These are phyloP conservation scores for Sinocyclocheilus rhinocerous DNA, from an alignment of 2,113 vertebrate genomes.

Conservation along the genomic window DNA sequence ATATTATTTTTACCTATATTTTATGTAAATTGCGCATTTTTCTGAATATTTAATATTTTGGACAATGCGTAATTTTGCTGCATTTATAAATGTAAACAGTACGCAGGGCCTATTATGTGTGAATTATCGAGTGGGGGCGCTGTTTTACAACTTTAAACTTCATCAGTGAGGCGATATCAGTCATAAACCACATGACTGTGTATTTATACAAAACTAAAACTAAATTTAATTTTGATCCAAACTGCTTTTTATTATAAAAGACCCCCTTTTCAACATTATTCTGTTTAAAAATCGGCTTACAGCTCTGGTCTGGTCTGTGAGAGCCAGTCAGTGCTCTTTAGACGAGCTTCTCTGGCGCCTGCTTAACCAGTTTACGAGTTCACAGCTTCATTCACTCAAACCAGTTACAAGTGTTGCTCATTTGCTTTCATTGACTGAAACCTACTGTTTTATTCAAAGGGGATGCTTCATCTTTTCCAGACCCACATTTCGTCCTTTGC, in stretches of 20 bases:
- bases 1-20: too few species aligned
- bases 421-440: slow-evolving; percentile 1
- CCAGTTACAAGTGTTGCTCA: slow-evolving; percentile 13
- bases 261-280: background rate
- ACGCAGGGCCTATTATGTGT: too few species aligned
- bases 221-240: background rate
- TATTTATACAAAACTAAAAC: background rate
- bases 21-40: too few species aligned
- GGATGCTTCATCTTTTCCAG: background rate
- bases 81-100: too few species aligned
- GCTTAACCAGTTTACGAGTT: slow-evolving; percentile 6
- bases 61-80: background rate
- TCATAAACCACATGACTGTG: background rate
- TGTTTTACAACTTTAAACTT: slow-evolving; percentile 24
- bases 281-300: background rate
- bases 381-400: background rate
- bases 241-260: background rate
- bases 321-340: background rate
- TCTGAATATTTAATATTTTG: background rate
- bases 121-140: slow-evolving; percentile 23
- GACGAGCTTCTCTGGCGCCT: background rate
- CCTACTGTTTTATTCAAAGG: background rate
- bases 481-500: background rate
- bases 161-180: background rate
- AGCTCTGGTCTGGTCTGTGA: too few species aligned